Conservation (phyloP, 2,888 invertebrate species). For the Agrypnus murinus region DNA sequence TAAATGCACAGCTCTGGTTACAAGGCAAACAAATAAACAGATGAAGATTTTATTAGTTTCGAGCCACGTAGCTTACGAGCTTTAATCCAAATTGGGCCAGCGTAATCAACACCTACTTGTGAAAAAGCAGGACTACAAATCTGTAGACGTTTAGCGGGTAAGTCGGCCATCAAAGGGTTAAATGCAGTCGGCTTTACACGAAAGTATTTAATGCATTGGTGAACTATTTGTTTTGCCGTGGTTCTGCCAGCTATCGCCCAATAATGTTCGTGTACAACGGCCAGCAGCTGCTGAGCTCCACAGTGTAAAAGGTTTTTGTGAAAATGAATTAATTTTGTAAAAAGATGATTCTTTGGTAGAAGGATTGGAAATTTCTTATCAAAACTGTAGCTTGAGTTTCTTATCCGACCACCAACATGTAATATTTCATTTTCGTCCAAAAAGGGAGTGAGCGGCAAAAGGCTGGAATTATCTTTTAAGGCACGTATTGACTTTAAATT, state of each 20-base stretch:
- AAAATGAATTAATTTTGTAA: slow-evolving; percentile 46
- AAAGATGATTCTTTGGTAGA: slow-evolving; percentile 42
- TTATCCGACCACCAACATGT: slow-evolving; percentile 51
- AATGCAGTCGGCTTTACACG: slow-evolving; percentile 23
- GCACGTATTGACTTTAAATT: background rate
- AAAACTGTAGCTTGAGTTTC: slow-evolving; percentile 35
- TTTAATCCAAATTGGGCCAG: slow-evolving; percentile 41
- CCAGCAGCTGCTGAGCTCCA: slow-evolving; percentile 47
- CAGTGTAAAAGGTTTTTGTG: slow-evolving; percentile 49
- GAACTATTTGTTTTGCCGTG: slow-evolving; percentile 40
- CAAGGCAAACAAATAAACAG: slow-evolving; percentile 60
- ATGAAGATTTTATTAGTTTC: slow-evolving; percentile 56
- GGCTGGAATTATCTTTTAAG: slow-evolving; percentile 25
- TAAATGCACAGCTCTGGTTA: slow-evolving; percentile 58
- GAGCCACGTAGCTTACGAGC: slow-evolving; percentile 24
- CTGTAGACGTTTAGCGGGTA: slow-evolving; percentile 21
- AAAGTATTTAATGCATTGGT: slow-evolving; percentile 47
- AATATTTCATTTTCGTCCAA: slow-evolving; percentile 44
- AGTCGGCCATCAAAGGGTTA: slow-evolving; percentile 31
- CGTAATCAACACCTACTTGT: slow-evolving; percentile 41
- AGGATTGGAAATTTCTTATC: slow-evolving; percentile 49
- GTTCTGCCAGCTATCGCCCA: slow-evolving; percentile 54
- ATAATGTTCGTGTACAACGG: slow-evolving; percentile 46
- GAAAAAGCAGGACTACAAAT: slow-evolving; percentile 12
- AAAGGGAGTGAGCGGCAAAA: slow-evolving; percentile 39